Evolutionary conservation across 2,113 vertebrate genomes (phyloP).

Genomic region (Eurypyga helias): DNA sequence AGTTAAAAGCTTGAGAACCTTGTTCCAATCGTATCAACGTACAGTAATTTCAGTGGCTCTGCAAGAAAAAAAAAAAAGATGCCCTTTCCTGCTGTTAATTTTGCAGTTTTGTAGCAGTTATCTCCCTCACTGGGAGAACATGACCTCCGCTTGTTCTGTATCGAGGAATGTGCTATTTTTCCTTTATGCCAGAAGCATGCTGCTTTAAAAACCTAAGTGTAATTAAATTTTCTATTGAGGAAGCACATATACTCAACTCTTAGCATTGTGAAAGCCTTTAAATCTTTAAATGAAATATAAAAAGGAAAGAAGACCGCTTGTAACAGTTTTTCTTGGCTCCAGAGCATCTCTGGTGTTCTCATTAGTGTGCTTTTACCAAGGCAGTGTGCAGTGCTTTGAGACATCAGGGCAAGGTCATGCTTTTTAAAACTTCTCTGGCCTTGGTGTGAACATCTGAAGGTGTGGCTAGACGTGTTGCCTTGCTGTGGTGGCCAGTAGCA

Average conservation of each 20-base stretch:
- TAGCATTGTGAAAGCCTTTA: background rate
- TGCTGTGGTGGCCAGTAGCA: background rate
- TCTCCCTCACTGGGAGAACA: background rate
- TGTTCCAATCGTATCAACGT: fast-evolving
- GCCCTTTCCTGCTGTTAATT: background rate
- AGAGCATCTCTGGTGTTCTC: background rate
- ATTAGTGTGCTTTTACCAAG: background rate
- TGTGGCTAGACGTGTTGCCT: background rate
- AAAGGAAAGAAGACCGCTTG: background rate
- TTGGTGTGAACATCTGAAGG: background rate
- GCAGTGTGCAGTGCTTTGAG: background rate
- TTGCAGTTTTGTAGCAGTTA: background rate
- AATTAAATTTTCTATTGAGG: background rate
- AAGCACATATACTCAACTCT: background rate
- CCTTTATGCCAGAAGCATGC: background rate
- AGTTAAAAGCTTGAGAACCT: background rate
- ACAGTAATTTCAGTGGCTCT: background rate
- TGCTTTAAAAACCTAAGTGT: background rate
- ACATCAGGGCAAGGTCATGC: background rate
- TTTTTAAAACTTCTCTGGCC: background rate
- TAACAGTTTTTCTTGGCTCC: background rate
- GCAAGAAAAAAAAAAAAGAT: background rate
- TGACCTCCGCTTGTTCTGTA: background rate
- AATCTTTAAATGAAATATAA: background rate
- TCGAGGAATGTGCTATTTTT: background rate